Conservation (phyloP, 2,888 invertebrate species). For the Acanthosepion lycidas region DNA sequence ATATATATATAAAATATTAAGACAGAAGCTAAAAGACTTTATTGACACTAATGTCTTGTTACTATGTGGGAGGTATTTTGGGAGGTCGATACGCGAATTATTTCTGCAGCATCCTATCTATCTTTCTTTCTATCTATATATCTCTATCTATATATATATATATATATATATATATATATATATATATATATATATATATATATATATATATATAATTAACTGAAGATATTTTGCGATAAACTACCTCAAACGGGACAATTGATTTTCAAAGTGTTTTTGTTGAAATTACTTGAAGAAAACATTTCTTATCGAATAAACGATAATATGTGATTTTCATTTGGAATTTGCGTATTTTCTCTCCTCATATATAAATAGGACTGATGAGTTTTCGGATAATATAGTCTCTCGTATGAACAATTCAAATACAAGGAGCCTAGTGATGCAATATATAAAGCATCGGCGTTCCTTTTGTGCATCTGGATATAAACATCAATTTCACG, state of each 20-base stretch:
- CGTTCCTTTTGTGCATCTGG: background rate
- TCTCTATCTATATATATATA: too few relatives aligned
- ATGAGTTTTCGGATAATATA: background rate
- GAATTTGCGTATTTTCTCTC: background rate
- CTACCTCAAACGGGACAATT: background rate
- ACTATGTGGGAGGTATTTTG: too few relatives aligned
- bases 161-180: too few relatives aligned
- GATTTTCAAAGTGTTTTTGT: background rate
- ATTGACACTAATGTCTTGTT: too few relatives aligned
- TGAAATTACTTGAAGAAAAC: background rate
- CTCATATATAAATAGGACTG: background rate
- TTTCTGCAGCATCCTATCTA: background rate
- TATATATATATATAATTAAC: too few relatives aligned
- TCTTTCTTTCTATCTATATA: too few relatives aligned
- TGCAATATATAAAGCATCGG: background rate
- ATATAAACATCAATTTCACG: too few relatives aligned
- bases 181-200: too few relatives aligned
- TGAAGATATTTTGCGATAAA: too few relatives aligned
- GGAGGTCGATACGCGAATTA: background rate
- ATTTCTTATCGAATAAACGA: background rate
- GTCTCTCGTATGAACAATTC: background rate
- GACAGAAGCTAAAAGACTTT: too few relatives aligned
- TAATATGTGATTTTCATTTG: background rate
- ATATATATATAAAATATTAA: too few relatives aligned
- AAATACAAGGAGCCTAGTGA: background rate